Conservation (phyloP, 2,113 vertebrate species). For the Cervus canadensis region DNA sequence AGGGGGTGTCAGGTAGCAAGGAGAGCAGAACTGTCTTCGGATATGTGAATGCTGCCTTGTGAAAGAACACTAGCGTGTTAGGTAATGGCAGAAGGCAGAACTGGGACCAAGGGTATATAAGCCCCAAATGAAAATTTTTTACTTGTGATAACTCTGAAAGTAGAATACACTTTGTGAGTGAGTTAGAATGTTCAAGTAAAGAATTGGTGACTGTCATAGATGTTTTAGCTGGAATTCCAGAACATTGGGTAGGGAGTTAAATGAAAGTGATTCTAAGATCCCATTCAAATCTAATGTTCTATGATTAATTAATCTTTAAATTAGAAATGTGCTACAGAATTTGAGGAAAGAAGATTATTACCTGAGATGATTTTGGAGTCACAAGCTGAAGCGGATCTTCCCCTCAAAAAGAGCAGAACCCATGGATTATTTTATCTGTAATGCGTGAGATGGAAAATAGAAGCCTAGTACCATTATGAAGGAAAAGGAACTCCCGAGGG, state of each 20-base stretch:
- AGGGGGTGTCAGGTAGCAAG: not conserved
- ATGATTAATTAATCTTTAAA: not conserved
- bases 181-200: not conserved
- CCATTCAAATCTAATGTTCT: not conserved
- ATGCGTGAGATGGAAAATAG: not conserved
- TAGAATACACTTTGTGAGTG: not conserved
- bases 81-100: not conserved
- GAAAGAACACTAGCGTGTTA: not conserved
- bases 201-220: not conserved
- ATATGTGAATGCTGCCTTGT: not conserved
- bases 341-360: not conserved
- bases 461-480: not conserved
- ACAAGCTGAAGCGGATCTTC: not conserved
- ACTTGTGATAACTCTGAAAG: not conserved
- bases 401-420: not conserved
- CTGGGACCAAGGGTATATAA: not conserved
- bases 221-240: constrained; percentile 12
- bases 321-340: not conserved
- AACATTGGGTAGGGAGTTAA: not conserved
- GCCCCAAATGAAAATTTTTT: not conserved
- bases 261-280: not conserved
- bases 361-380: not conserved
- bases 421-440: not conserved
- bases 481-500: not conserved
- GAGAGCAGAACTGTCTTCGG: not conserved